Base-by-base conservation (phyloP, 1,140 invertebrate genomes). In the Caenorhabditis latens region DNA sequence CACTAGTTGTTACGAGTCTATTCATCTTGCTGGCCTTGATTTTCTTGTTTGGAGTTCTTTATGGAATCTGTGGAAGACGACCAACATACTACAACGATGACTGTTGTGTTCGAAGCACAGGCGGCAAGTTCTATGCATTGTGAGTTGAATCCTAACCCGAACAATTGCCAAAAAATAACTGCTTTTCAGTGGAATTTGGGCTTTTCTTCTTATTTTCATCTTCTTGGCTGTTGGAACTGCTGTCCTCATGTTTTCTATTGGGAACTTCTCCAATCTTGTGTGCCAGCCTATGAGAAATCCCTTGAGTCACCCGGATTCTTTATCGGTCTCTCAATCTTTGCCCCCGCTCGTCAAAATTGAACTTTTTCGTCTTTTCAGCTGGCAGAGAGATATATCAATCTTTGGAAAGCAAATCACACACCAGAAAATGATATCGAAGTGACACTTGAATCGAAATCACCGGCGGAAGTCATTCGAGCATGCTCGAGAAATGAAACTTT, bases 51-150 rank as follows among this genome's bases (percentile, higher is more conserved):
- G 91, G 91, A 8, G 83, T 92, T 9, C 91, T 92, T 67, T 92
- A 92, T 83, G 91, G 91, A 75, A 91, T 90, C 84, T 92, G 91
- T 86, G 91, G 91, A 65, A 79, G 90, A 32, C 88, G 90, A 82
- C 89, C 92, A 19, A 90, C 87, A 40, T 91, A 90, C 58, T 92
- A 92, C 87, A 90, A 92, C 57, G 91, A 92, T 85, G 92, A 92
- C 63, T 92, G 91, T 65, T 92, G 91, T 88, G 91, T 92, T 2
- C 84, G 91, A 67, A 87, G 89, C 24, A 92, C 91, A 14, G 91
- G 91, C 24, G 82, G 89, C 14, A 89, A 89, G 32, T 92, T 92
- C 46, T 92, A 87, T 83, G 89, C 86, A 53, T 91, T 91, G 91
- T 91, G n/a, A 84, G 87, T 43, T 88, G 4, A 42, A n/a, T 53